Conservation (phyloP, 2,888 invertebrate genomes). For the Cephus runcator region DNA sequence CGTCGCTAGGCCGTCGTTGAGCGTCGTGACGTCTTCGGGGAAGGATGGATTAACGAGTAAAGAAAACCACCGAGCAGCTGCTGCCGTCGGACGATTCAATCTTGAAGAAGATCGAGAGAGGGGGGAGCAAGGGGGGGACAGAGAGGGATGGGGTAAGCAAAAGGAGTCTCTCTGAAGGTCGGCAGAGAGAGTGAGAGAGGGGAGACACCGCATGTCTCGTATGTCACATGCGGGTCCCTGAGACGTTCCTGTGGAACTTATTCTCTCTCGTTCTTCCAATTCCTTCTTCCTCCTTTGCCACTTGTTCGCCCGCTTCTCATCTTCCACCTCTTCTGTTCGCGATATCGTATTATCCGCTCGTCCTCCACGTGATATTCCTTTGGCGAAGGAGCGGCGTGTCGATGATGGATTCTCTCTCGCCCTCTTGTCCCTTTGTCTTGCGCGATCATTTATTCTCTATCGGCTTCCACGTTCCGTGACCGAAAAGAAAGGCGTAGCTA, state of each 20-base stretch:
- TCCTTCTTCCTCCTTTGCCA: not conserved
- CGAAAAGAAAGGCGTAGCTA: not conserved
- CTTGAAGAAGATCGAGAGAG: slow-evolving; percentile 12
- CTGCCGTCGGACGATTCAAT: not conserved
- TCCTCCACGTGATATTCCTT: not conserved
- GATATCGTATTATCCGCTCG: not conserved
- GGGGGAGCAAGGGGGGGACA: slow-evolving; percentile 8
- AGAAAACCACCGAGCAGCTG: not conserved
- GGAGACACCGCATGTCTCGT: not conserved
- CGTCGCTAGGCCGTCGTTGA: no score
- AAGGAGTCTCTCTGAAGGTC: not conserved
- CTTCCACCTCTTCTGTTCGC: not conserved
- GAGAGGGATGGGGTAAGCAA: slow-evolving; percentile 18
- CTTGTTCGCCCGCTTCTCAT: not conserved
- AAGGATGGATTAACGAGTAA: not conserved
- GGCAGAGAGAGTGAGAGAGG: not conserved
- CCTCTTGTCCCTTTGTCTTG: not conserved
- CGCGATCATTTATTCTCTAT: not conserved
- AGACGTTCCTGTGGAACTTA: not conserved
- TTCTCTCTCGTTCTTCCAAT: not conserved
- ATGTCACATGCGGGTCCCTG: not conserved
- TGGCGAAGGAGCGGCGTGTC: not conserved
- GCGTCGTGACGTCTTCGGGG: not conserved
- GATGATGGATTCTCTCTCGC: no score
- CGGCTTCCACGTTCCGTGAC: not conserved